These are phyloP conservation scores for Bothrops jararaca DNA, from an alignment of 2,113 vertebrate species.

Conservation along the genomic window DNA sequence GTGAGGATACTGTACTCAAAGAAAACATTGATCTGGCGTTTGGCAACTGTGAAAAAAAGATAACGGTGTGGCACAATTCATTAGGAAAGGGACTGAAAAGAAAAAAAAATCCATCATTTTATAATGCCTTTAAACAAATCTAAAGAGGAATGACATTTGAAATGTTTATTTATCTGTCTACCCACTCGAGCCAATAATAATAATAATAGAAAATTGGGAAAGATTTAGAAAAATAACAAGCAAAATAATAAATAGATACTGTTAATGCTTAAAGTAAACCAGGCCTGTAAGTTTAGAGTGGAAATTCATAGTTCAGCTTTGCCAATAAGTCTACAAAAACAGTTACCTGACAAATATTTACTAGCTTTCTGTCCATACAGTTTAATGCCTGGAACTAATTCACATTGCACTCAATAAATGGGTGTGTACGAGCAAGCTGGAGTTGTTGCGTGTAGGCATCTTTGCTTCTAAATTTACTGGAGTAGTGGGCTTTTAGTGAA, in stretches of 20 bases:
- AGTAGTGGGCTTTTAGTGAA: not conserved
- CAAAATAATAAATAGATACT: not conserved
- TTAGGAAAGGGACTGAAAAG: not conserved
- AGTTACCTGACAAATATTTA: not conserved
- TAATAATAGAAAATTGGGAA: not conserved
- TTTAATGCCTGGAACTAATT: not conserved
- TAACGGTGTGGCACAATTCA: not conserved
- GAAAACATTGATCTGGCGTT: not conserved
- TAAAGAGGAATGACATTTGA: not conserved
- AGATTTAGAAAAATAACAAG: not conserved
- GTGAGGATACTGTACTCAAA: not conserved
- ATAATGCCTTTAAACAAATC: not conserved
- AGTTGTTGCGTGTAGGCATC: not conserved
- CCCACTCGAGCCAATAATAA: not conserved
- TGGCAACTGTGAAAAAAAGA: not conserved
- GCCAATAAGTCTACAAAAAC: not conserved
- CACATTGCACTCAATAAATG: not conserved
- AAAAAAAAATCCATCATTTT: not conserved
- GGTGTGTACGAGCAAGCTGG: not conserved
- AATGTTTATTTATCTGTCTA: not conserved
- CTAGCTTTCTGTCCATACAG: not conserved
- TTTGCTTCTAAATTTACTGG: not conserved
- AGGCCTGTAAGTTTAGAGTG: not conserved
- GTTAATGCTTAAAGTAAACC: not conserved
- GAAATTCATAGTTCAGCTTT: not conserved